A percentile compares a stretch with the other conserved stretches of the same genome.
Conservation (phyloP, 2,797 vertebrate genomes). For the Tenualosa ilisha region DNA sequence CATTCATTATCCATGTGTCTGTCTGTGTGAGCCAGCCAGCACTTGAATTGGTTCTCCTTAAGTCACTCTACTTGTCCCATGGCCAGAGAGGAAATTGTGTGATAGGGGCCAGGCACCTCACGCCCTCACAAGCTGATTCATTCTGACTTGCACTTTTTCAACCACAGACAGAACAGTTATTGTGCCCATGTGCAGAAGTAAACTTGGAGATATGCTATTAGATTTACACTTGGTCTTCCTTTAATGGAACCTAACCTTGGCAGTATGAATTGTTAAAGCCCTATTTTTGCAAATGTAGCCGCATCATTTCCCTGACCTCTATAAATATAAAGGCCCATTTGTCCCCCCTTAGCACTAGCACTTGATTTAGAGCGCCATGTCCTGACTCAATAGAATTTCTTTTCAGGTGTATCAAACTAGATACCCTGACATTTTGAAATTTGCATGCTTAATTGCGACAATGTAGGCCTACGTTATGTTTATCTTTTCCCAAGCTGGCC, state of each 20-base stretch:
- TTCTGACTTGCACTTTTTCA: constrained; percentile 1
- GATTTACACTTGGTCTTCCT: background rate
- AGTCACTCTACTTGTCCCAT: background rate
- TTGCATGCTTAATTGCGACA: no score
- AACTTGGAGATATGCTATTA: background rate
- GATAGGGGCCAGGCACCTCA: background rate
- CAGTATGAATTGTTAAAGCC: background rate
- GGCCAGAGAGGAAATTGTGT: background rate
- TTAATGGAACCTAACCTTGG: background rate
- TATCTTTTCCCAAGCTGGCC: no score
- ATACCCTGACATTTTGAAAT: no score
- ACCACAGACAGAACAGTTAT: background rate
- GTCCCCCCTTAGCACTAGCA: no score
- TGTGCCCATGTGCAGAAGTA: background rate
- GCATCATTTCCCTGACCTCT: no score
- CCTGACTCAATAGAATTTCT: no score
- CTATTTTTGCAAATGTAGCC: background rate
- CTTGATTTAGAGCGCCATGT: no score
- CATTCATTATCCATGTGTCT: background rate
- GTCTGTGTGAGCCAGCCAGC: background rate
- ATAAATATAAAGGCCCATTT: no score
- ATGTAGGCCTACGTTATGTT: no score
- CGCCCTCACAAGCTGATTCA: background rate
- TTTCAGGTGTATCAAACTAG: no score
- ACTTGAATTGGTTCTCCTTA: background rate